A percentile compares a stretch with the other conserved stretches of the same genome.
Evolutionary conservation across 2,113 vertebrate genomes (phyloP).

Genomic region (Rhynchomys soricoides): DNA sequence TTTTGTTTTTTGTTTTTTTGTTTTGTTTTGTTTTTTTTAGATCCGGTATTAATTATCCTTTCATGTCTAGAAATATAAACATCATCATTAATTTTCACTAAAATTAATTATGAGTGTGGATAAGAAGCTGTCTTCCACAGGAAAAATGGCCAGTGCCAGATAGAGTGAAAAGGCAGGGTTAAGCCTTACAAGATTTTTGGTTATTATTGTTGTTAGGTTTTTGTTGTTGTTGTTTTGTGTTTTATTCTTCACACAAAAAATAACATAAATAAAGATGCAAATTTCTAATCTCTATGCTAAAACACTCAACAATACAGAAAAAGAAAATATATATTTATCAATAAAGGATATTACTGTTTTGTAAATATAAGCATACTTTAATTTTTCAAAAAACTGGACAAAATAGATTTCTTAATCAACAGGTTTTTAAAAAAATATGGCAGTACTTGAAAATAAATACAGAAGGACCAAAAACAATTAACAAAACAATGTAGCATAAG

Average conservation of each 20-base stretch:
- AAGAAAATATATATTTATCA: neutral
- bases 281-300: neutral
- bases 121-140: neutral
- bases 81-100: slow-evolving; percentile 46
- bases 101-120: neutral
- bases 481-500: neutral
- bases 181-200: neutral
- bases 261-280: neutral
- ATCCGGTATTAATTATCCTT: slow-evolving; percentile 4
- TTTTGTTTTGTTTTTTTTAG: too few species aligned
- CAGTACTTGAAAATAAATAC: neutral
- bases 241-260: neutral
- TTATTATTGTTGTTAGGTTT: too few species aligned
- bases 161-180: neutral
- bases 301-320: neutral
- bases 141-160: neutral
- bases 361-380: neutral
- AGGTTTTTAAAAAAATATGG: neutral
- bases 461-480: neutral
- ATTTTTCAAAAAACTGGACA: neutral
- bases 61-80: slow-evolving; percentile 8
- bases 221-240: too few species aligned
- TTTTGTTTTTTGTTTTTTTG: too few species aligned
- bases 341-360: neutral
- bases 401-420: neutral